These are phyloP conservation scores for Euleptes europaea DNA, from an alignment of 2,113 vertebrate genomes.

Conservation along the genomic window DNA sequence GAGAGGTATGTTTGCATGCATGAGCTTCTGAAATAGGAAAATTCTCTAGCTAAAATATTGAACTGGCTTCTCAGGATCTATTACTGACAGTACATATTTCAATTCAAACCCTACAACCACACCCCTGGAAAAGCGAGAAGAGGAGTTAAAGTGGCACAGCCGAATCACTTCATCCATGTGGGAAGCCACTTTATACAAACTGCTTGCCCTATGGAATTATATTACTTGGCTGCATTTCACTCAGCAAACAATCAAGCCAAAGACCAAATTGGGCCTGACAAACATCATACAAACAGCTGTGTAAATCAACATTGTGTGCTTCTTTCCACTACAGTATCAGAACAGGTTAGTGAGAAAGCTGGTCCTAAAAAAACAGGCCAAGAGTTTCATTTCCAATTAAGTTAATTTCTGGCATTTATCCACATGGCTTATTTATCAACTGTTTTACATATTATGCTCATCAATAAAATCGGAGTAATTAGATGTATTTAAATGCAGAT, in stretches of 20 bases:
- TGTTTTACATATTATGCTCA: slow-evolving; percentile 57
- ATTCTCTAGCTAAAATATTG: slow-evolving; percentile 32
- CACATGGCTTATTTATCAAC: slow-evolving; percentile 54
- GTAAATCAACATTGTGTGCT: slow-evolving; percentile 14
- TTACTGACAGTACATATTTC: not conserved
- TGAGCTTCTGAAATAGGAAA: slow-evolving; percentile 18
- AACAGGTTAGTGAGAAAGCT: slow-evolving; percentile 1
- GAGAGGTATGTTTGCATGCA: slow-evolving; percentile 2
- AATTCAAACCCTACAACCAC: not conserved
- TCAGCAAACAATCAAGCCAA: not conserved
- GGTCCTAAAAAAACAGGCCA: not conserved
- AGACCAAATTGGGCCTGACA: slow-evolving; percentile 20
- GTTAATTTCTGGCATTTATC: slow-evolving; percentile 43
- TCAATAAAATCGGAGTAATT: slow-evolving; percentile 61
- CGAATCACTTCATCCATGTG: not conserved
- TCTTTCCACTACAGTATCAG: slow-evolving; percentile 4
- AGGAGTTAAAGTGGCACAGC: not conserved
- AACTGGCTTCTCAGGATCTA: slow-evolving; percentile 24
- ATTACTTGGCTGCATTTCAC: not conserved
- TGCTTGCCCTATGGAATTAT: not conserved
- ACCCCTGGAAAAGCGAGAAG: not conserved
- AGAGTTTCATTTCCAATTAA: slow-evolving; percentile 41
- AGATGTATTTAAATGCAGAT: slow-evolving; percentile 48
- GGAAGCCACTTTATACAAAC: not conserved
- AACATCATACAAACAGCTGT: slow-evolving; percentile 34